phyloP scores from a whole-genome alignment of 2,797 vertebrate genomes.

The Diplodus puntazzo region DNA sequence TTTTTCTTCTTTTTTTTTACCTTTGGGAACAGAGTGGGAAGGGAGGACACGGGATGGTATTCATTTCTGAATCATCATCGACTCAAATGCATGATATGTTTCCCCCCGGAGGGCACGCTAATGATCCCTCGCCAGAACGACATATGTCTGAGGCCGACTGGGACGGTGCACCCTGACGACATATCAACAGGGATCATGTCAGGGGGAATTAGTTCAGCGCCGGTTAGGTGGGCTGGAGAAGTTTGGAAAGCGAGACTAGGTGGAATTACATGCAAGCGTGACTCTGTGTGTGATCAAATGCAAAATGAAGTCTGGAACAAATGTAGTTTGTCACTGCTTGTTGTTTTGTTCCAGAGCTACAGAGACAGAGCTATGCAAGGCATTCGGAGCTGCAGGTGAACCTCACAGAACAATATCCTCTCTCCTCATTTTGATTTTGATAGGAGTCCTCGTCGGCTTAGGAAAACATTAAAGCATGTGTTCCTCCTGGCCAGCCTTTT shows the following conservation, averaged over 20 bases:
- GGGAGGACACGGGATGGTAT: conserved; percentile 52
- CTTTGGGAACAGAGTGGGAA: conserved; percentile 70
- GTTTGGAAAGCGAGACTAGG: conserved; percentile 51
- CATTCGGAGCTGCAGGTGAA: conserved; percentile 29
- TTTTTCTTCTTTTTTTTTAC: conserved; percentile 39
- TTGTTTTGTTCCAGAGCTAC: conserved; percentile 21
- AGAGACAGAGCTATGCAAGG: not conserved
- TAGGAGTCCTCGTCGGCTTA: conserved; percentile 34
- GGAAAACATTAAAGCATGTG: conserved; percentile 43
- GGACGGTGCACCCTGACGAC: conserved; percentile 59
- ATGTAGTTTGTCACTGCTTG: not conserved
- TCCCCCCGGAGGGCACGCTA: conserved; percentile 65
- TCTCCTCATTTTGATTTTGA: conserved; percentile 43
- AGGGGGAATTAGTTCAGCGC: conserved; percentile 71
- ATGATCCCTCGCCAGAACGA: conserved; percentile 77
- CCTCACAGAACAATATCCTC: conserved; percentile 48
- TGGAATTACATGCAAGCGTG: conserved; percentile 41
- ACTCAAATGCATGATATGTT: conserved; percentile 55
- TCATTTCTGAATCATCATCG: conserved; percentile 67
- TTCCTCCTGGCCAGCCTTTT: conserved; percentile 48
- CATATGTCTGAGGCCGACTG: conserved; percentile 80
- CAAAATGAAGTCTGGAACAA: conserved; percentile 30
- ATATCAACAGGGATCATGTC: conserved; percentile 75
- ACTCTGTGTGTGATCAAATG: conserved; percentile 23
- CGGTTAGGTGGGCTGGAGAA: conserved; percentile 43